Evolutionary conservation across 1,140 invertebrate genomes (phyloP).

Genomic region (Laodelphax striatellus): DNA sequence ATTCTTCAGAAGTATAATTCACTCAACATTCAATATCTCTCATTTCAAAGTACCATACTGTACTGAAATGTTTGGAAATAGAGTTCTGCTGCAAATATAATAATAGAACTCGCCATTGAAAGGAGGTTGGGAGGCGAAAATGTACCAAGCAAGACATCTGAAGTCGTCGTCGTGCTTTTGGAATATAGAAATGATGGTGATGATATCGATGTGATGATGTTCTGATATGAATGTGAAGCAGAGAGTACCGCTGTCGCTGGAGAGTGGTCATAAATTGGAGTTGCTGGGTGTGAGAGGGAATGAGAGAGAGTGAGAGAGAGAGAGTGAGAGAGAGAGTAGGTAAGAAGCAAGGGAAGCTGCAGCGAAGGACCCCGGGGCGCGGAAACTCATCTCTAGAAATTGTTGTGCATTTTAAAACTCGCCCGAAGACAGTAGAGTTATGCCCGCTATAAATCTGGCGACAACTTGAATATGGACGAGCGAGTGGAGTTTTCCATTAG

Average conservation of each 20-base stretch:
- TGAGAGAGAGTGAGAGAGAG: not conserved
- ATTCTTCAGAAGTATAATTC: no score
- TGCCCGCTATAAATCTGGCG: not conserved
- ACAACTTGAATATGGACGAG: not conserved
- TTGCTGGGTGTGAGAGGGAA: not conserved
- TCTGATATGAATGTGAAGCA: not conserved
- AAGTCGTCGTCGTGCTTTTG: no score
- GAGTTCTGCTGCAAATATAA: no score
- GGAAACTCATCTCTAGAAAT: not conserved
- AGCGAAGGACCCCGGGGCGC: not conserved
- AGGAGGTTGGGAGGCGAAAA: no score
- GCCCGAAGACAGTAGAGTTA: slow-evolving; percentile 1
- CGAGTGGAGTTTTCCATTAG: slow-evolving; percentile 2
- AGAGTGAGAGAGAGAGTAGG: slow-evolving; percentile 6
- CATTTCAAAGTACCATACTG: no score
- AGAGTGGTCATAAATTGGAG: not conserved
- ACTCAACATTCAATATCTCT: no score
- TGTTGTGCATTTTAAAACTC: slow-evolving; percentile 4
- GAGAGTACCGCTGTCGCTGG: not conserved
- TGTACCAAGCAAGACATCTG: no score
- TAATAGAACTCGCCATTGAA: no score
- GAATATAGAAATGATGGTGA: no score
- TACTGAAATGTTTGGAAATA: no score
- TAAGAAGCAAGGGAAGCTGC: not conserved
- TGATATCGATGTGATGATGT: no score